These are phyloP conservation scores for Sinotaia quadrata DNA, from an alignment of 2,888 invertebrate genomes.

Conservation along the genomic window DNA sequence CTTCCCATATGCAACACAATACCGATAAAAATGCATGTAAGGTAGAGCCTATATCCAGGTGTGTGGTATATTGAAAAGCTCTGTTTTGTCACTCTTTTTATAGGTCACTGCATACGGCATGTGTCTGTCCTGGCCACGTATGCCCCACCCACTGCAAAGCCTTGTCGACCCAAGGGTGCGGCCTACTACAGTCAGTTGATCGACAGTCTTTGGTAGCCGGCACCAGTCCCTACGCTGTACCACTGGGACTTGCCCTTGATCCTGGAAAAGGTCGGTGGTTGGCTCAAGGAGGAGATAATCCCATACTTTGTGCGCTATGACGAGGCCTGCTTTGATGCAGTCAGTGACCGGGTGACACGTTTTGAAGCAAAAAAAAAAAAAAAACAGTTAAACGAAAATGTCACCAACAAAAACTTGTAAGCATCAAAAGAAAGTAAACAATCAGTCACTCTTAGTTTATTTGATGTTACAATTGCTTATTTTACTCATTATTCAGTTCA, in stretches of 20 bases:
- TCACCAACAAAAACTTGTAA: no score
- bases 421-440: no score
- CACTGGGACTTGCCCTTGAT: slow-evolving; percentile 67
- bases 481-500: no score
- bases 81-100: no score
- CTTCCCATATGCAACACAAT: no score
- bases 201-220: slow-evolving; percentile 78
- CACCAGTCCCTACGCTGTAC: slow-evolving; percentile 77
- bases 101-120: slow-evolving; percentile 62
- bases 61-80: no score
- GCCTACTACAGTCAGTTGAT: slow-evolving; percentile 84
- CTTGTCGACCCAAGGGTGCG: slow-evolving; percentile 80
- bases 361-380: no score
- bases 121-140: slow-evolving; percentile 80
- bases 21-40: no score
- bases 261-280: slow-evolving; percentile 69
- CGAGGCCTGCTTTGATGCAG: slow-evolving; percentile 64
- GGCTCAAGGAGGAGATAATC: slow-evolving; percentile 62
- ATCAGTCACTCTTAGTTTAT: no score
- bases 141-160: slow-evolving; percentile 76
- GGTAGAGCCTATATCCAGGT: no score
- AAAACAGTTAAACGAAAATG: no score
- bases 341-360: slow-evolving; percentile 69
- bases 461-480: no score
- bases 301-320: slow-evolving; percentile 70